Base-by-base conservation (phyloP, 2,888 invertebrate species). In the Sesia bembeciformis region DNA sequence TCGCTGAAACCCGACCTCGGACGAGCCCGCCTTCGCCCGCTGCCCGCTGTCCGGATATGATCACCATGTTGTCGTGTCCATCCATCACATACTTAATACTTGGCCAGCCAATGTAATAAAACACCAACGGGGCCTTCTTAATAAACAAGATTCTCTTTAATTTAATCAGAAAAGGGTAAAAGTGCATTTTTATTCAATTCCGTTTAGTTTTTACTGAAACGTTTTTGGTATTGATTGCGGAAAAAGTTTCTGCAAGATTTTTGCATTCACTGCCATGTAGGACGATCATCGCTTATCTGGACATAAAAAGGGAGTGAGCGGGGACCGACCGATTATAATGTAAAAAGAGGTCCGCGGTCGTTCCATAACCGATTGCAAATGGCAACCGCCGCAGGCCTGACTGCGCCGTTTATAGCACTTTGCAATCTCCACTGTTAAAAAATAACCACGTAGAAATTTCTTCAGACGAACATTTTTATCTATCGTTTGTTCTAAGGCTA, bases 301-400 rank as follows among this genome's bases (percentile, higher is more conserved):
- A 52, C 54, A 69, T 68, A 79, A 83, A 84, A 85, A 81, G 77
- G 68, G 68, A 80, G 73, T 71, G 73, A 76, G 72, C 76, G 72
- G 73, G 74, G 78, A 78, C 81, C 81, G 74, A 76, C 79, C 81
- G 87, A 86, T 87, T 87, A 86, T 86, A 87, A 82, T 84, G 77
- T 82, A 87, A 87, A 89, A 89, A 87, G 82, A 84, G 81, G 78
- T 84, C 78, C 79, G 82, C 78, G 78, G 76, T 75, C 86, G 85
- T 85, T 84, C 87, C 87, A 87, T 87, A 88, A 88, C 83, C 79
- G 87, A 84, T 88, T 86, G 88, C 86, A 89, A 89, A 89, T 88
- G 84, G 84, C 83, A 78, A 83, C 76, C 74, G 87, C 88, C 87
- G 60, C 65, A 73, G 84, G 82, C 81, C 65, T 66, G 71, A 66